These are phyloP conservation scores for Pantherophis vulpinus DNA, from an alignment of 2,797 vertebrate genomes.

Conservation along the genomic window DNA sequence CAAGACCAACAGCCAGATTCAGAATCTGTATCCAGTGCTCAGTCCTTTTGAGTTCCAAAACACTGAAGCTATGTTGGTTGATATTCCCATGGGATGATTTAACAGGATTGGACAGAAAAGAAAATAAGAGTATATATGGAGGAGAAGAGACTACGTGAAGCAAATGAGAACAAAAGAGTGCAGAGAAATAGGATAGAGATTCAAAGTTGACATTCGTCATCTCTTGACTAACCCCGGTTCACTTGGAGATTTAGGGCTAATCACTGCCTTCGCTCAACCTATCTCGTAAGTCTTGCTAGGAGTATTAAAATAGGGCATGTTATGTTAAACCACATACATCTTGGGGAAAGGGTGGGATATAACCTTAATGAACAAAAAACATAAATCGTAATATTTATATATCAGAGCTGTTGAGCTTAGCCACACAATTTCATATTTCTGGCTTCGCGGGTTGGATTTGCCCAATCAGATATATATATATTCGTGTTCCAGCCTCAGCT, in stretches of 20 bases:
- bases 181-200: background rate
- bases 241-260: background rate
- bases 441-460: background rate
- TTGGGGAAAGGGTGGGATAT: background rate
- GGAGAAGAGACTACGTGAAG: background rate
- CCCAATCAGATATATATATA: background rate
- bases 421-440: background rate
- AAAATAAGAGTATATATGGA: background rate
- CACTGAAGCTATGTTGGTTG: background rate
- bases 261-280: background rate
- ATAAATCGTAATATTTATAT: background rate
- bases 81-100: background rate
- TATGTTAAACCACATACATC: background rate
- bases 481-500: background rate
- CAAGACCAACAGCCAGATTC: background rate
- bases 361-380: background rate
- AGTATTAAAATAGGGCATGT: background rate
- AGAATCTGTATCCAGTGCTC: background rate
- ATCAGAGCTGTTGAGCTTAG: background rate
- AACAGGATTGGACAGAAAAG: background rate
- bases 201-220: background rate
- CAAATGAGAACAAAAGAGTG: background rate
- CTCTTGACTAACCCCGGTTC: background rate
- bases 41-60: background rate
- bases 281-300: background rate